Evolutionary conservation across 1,140 invertebrate genomes (phyloP).

Genomic region (Zeugodacus cucurbitae): DNA sequence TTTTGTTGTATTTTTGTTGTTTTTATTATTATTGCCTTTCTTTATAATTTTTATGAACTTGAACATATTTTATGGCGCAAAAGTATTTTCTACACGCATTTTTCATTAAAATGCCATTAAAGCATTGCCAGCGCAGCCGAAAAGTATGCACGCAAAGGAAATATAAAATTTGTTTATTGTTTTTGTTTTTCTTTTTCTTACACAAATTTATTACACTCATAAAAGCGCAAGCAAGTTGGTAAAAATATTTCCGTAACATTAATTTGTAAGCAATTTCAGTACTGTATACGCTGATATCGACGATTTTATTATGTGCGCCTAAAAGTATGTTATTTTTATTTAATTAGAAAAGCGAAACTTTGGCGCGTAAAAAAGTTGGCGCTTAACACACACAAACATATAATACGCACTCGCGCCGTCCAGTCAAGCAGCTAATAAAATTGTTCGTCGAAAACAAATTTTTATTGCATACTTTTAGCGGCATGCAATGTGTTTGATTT

Average conservation of each 20-base stretch:
- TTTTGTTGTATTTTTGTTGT: background rate
- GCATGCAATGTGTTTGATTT: constrained; percentile 26
- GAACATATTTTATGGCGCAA: background rate
- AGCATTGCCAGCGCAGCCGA: background rate
- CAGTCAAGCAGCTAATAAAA: background rate
- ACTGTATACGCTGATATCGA: background rate
- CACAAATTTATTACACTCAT: background rate
- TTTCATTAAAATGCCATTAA: constrained; percentile 19
- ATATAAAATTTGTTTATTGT: background rate
- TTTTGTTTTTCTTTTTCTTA: background rate
- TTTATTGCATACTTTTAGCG: constrained; percentile 41
- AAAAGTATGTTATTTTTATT: constrained; percentile 40
- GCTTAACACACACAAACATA: background rate
- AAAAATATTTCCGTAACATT: background rate
- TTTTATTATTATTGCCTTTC: background rate
- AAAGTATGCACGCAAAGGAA: background rate
- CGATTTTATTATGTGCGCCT: constrained; percentile 46
- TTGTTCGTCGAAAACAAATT: constrained; percentile 3
- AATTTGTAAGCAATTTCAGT: background rate
- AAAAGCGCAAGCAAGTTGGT: background rate
- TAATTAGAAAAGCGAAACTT: constrained; percentile 38
- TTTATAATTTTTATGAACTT: background rate
- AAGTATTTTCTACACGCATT: background rate
- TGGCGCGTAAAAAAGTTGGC: background rate
- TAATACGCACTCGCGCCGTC: background rate